Evolutionary conservation across 2,888 invertebrate genomes (phyloP).

Genomic region (Rhagium mordax): DNA sequence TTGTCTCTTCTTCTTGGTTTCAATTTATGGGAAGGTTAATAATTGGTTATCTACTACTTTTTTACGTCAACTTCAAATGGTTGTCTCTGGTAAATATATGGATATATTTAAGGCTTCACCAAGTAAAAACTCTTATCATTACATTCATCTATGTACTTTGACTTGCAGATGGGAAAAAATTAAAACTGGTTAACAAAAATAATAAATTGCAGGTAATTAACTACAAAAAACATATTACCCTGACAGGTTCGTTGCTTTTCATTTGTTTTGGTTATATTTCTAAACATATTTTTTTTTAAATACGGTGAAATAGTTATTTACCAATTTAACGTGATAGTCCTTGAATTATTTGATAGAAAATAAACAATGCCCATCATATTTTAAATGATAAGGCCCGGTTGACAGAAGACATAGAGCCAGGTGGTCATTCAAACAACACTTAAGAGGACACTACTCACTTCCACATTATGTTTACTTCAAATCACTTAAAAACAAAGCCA

Average conservation of each 20-base stretch:
- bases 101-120: too few relatives aligned
- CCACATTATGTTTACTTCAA: slow-evolving; percentile 46
- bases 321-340: slow-evolving; percentile 61
- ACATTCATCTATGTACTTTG: slow-evolving; percentile 9
- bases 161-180: slow-evolving; percentile 15
- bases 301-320: slow-evolving; percentile 51
- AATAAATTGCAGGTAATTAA: slow-evolving; percentile 1
- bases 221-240: slow-evolving; percentile 29
- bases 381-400: slow-evolving; percentile 62
- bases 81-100: too few relatives aligned
- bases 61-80: not conserved
- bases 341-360: slow-evolving; percentile 56
- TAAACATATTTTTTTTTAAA: slow-evolving; percentile 8
- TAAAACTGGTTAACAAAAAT: slow-evolving; percentile 17
- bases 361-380: slow-evolving; percentile 62
- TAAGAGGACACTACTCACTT: slow-evolving; percentile 51
- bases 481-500: slow-evolving; percentile 34
- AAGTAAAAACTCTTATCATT: not conserved
- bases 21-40: too few relatives aligned
- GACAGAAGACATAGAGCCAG: slow-evolving; percentile 64
- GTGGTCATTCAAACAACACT: slow-evolving; percentile 65
- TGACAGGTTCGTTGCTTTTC: slow-evolving; percentile 23
- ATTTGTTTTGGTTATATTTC: slow-evolving; percentile 40
- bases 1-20: too few relatives aligned
- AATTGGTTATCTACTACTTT: too few relatives aligned